Conservation (phyloP, 2,113 vertebrate genomes). For the Rhinoderma darwinii region DNA sequence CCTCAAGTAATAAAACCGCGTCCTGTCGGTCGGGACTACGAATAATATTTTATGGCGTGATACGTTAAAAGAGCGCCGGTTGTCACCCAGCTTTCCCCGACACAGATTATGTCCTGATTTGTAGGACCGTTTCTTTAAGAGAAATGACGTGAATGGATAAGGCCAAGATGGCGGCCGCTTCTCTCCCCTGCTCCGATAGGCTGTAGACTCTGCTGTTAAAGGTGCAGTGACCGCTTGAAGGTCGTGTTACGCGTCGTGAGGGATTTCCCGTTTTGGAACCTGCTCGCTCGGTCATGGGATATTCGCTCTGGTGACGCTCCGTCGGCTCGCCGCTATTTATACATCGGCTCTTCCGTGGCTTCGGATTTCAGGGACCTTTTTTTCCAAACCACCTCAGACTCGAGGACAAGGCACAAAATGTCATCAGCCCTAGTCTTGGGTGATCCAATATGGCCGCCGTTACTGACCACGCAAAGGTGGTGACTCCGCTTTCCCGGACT, state of each 20-base stretch:
- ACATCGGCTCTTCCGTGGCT: neutral
- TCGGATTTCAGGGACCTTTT: neutral
- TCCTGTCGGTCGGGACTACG: no score
- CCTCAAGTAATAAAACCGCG: no score
- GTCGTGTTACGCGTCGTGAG: neutral
- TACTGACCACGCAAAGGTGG: neutral
- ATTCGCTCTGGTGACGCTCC: neutral
- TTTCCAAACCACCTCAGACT: neutral
- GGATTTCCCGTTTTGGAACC: neutral
- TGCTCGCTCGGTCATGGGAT: neutral
- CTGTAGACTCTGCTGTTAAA: no score
- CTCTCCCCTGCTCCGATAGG: neutral
- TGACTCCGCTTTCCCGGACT: neutral
- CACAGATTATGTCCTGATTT: no score
- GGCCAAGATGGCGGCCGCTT: neutral
- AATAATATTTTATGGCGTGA: no score
- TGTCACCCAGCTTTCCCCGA: neutral
- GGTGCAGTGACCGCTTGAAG: neutral
- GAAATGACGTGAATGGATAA: no score
- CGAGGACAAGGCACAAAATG: no score
- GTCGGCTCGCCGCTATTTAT: neutral
- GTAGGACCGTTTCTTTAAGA: no score
- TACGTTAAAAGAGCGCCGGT: no score
- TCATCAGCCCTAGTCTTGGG: no score
- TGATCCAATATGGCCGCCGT: neutral